Base-by-base conservation (phyloP, 2,888 invertebrate genomes). In the Blera fallax region DNA sequence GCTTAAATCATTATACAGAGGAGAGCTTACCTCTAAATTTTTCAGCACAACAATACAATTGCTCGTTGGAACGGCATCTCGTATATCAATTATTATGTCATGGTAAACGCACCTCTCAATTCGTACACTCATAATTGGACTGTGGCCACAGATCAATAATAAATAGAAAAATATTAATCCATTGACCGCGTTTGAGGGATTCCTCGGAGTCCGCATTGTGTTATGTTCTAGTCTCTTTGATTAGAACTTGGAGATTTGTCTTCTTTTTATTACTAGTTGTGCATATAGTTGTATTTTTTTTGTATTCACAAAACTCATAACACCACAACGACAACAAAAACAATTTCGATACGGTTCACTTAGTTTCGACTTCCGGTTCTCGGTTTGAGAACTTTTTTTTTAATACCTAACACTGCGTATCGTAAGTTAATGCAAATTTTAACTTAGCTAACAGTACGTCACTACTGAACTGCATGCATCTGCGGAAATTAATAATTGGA, bases 11-110 rank as follows among this genome's bases (percentile, higher is more conserved):
- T 8, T 8, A 1, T 6, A 6, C 32, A 32, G 7, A 2, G 8
- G 32, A 32, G 7, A 8, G 40, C 72, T 62, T 65, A 87, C 87
- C 65, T 83, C 60, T 18, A 87, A 56, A 24, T 76, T 70, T 34
- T 70, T 56, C 14, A 87, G 10, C 4, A 87, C 27, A 3, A 0
- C 16, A 27, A 7, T 56, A 65, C 87, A 87, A 6, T 24, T 16
- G 7, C 7, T 29, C 5, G 40, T n/a, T 1, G 87, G 83, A 6
- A 87, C 83, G 10, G 45, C n/a, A 29, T 87, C 78, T 8, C 74
- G 64, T 0, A 87, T 83, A 45, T 87, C 87, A 60, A 87, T 72
- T n/a, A 79, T 29, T 27, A 83, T 67, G n/a, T 67, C 83, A n/a
- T 70, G 73, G 65, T 87, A 87, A 6, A 64, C 78, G 0, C 69